Evolutionary conservation across 2,888 invertebrate genomes (phyloP).

Genomic region (Tanytarsus gracilentus): DNA sequence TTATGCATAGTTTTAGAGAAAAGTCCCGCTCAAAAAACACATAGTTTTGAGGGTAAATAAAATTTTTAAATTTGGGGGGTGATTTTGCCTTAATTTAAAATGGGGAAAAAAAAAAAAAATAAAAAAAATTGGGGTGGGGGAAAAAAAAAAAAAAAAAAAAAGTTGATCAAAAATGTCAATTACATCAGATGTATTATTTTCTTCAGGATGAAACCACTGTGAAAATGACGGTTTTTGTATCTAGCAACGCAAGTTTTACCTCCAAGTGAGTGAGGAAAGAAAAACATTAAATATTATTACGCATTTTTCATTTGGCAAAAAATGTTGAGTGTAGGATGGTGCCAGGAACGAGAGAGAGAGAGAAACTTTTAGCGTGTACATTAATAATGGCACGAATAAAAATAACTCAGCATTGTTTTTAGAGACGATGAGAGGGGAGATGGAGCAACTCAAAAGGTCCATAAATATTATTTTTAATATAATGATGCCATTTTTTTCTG

Average conservation of each 20-base stretch:
- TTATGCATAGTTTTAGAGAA: too few species aligned
- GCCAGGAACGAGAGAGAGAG: not conserved
- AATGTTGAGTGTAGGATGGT: constrained; percentile 10
- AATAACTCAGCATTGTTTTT: not conserved
- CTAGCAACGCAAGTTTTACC: too few species aligned
- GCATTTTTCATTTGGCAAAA: constrained; percentile 16
- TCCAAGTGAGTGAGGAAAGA: not conserved
- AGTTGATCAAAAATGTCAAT: too few species aligned
- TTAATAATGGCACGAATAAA: constrained; percentile 6
- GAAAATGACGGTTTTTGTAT: too few species aligned
- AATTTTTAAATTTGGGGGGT: too few species aligned
- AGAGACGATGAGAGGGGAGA: not conserved
- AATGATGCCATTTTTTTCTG: constrained; percentile 14
- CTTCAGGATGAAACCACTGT: too few species aligned
- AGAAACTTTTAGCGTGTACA: constrained; percentile 6
- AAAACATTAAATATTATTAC: constrained; percentile 15
- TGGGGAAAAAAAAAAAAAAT: too few species aligned
- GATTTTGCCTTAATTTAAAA: too few species aligned
- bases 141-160: not conserved
- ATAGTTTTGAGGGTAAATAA: too few species aligned
- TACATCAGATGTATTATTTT: too few species aligned
- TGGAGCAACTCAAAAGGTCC: not conserved
- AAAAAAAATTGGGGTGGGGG: too few species aligned
- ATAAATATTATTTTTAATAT: constrained; percentile 22
- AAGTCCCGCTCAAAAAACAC: not conserved